Base-by-base conservation (phyloP, 64 coral and sea anemone genomes). In the Stichodactyla helianthus region DNA sequence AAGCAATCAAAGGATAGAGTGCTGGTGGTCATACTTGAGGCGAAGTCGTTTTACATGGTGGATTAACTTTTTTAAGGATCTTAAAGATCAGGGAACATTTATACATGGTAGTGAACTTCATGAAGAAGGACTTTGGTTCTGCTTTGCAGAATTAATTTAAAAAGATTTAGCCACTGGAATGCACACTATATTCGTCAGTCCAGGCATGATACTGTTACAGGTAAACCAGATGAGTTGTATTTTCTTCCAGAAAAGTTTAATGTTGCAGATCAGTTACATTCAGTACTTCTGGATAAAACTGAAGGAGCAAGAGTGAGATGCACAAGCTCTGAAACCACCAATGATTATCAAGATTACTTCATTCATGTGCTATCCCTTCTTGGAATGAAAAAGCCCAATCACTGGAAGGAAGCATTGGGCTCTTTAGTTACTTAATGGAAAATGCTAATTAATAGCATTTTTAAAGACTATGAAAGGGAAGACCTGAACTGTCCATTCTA, bases 21-120 rank as follows among this genome's bases (percentile, higher is more conserved):
- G 79, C 55, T 92, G 91, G 86, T 88, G 91, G 90, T 83, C 79
- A 23, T 63, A n/a, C 58, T 71, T 87, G 5, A 83, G 35, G 58
- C 71, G 58, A 53, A 50, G 18, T n/a, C 79, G 65, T 70, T 60
- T 86, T 74, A 35, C 64, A 77, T 87, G 86, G 86, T 87, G 68
- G 86, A 87, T 87, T 65, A 77, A 55, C 52, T 78, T 87, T 16
- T 79, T 78, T 78, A 87, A 87, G 27, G 86, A 87, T 87, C 53
- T 87, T 55, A 78, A 77, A 74, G 54, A 78, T 52, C 71, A 87
- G 64, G 86, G 86, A 71, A 58, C 86, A 87, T 87, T 87, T 78
- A 13, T 78, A 17, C 64, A 55, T 51, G 86, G 86, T 78, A 87
- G 23, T 78, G 50, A 59, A 59, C 26, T 84, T 62, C 57, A 84